Evolutionary conservation across 30 jellyfish, hydroid and myxozoan genomes (phyloP).

Genomic region (Chironex yamaguchii): DNA sequence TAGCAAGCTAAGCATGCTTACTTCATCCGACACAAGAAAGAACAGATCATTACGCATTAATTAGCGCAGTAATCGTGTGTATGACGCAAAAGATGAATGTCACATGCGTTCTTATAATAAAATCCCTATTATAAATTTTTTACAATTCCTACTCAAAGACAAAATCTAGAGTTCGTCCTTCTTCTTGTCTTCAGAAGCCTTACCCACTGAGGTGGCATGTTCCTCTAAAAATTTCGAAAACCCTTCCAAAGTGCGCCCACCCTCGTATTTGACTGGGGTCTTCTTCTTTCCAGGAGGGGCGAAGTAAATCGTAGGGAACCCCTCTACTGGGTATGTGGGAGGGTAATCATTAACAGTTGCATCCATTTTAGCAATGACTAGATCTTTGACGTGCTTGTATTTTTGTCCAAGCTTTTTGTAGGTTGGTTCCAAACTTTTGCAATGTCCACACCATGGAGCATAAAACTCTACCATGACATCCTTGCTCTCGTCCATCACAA

Average conservation of each 20-base stretch:
- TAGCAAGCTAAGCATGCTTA: too few relatives aligned
- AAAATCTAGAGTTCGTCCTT: slow-evolving; percentile 79
- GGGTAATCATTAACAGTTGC: slow-evolving; percentile 96
- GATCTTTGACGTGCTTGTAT: slow-evolving; percentile 82
- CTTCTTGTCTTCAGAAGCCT: neutral
- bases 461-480: slow-evolving; percentile 96
- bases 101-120: neutral
- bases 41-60: too few relatives aligned
- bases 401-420: slow-evolving; percentile 91
- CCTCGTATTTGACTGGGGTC: slow-evolving; percentile 89
- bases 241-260: slow-evolving; percentile 86
- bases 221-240: slow-evolving; percentile 83
- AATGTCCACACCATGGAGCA: slow-evolving; percentile 99
- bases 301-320: slow-evolving; percentile 97
- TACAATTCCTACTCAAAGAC: too few relatives aligned
- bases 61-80: too few relatives aligned
- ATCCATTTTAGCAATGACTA: slow-evolving; percentile 96
- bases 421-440: slow-evolving; percentile 93
- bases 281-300: slow-evolving; percentile 95
- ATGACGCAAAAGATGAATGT: too few relatives aligned
- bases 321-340: slow-evolving; percentile 84
- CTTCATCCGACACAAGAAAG: too few relatives aligned
- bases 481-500: slow-evolving; percentile 93
- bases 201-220: slow-evolving; percentile 63
- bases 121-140: neutral